These are phyloP conservation scores for Ctenopoma multispine DNA, from an alignment of 2,797 vertebrate species.

Conservation along the genomic window DNA sequence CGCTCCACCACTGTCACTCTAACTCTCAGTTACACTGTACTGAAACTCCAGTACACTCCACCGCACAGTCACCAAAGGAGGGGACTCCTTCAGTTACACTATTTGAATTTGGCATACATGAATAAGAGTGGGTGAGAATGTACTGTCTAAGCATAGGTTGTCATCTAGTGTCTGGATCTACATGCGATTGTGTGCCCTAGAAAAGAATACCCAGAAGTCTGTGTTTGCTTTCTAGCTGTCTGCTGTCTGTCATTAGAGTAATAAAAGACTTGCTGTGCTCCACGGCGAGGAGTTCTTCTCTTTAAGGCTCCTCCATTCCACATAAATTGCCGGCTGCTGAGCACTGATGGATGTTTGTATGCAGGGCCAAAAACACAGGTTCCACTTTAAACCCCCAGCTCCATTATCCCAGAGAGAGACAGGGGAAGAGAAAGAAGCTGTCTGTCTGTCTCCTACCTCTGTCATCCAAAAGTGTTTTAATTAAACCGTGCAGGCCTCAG, in stretches of 20 bases:
- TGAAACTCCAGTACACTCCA: constrained; percentile 18
- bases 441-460: constrained; percentile 61
- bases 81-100: constrained; percentile 18
- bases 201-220: constrained; percentile 71
- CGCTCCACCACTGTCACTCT: constrained; percentile 51
- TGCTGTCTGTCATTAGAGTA: constrained; percentile 86
- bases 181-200: constrained; percentile 50
- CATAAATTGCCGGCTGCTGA: constrained; percentile 85
- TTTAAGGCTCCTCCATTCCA: constrained; percentile 80
- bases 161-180: constrained; percentile 47
- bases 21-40: constrained; percentile 7
- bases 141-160: constrained; percentile 59
- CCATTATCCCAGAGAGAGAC: constrained; percentile 70
- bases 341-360: constrained; percentile 85
- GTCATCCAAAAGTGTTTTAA: constrained; percentile 76
- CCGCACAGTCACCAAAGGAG: constrained; percentile 16
- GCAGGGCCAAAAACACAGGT: constrained; percentile 82
- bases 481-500: constrained; percentile 70
- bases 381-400: constrained; percentile 75
- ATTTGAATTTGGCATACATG: constrained; percentile 39
- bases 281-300: constrained; percentile 79
- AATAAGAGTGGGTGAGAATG: constrained; percentile 47
- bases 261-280: constrained; percentile 86
- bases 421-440: constrained; percentile 49
- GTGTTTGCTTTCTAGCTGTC: constrained; percentile 74